Evolutionary conservation across 2,113 vertebrate species (phyloP).

Genomic region (Peromyscus leucopus): DNA sequence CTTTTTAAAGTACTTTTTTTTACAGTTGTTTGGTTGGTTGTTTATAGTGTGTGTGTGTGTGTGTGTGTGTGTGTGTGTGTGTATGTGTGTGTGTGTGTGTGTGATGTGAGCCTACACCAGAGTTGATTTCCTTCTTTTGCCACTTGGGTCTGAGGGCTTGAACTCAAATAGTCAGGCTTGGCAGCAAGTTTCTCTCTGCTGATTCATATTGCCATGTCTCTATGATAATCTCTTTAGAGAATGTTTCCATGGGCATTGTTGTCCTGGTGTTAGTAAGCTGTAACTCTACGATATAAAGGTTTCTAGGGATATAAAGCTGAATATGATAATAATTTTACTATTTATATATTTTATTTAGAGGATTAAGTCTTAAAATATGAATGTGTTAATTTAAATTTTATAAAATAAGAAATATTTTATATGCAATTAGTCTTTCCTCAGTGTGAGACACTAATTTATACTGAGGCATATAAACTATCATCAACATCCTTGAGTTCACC

Average conservation of each 20-base stretch:
- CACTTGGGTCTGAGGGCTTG: neutral
- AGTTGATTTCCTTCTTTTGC: neutral
- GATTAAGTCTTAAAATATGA: slow-evolving; percentile 19
- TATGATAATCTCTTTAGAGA: neutral
- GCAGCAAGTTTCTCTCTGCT: neutral
- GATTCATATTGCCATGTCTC: neutral
- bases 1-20: neutral
- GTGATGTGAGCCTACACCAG: neutral
- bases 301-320: neutral
- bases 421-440: neutral
- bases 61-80: neutral
- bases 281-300: neutral
- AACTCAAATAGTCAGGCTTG: neutral
- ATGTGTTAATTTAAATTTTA: neutral
- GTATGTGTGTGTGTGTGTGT: neutral
- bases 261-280: neutral
- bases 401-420: neutral
- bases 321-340: neutral
- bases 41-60: neutral
- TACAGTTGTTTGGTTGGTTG: neutral
- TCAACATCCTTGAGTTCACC: too few species aligned
- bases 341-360: neutral
- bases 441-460: neutral
- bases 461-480: neutral
- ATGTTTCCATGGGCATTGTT: neutral